Percentiles rank a stretch among this genome's conserved stretches.
Conservation (phyloP, 1,140 invertebrate genomes). For the Melipona quadrifasciata region DNA sequence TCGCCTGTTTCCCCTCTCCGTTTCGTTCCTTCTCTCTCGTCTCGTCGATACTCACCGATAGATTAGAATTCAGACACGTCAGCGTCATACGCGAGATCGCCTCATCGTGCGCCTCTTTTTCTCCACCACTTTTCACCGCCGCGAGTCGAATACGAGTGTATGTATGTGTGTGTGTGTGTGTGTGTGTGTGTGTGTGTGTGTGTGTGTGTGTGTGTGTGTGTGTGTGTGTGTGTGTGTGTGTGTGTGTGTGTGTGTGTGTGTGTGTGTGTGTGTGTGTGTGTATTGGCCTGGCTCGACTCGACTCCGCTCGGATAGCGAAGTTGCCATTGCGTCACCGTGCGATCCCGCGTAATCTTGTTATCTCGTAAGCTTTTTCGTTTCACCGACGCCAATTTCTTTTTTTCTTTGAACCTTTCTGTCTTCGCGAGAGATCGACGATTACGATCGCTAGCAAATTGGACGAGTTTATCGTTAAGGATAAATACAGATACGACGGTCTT, state of each 20-base stretch:
- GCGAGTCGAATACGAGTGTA: too few relatives aligned
- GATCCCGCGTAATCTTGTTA: conserved; percentile 61
- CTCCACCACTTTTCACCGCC: too few relatives aligned
- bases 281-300: background rate
- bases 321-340: conserved; percentile 49
- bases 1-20: background rate
- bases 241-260: too few relatives aligned
- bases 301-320: background rate
- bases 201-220: too few relatives aligned
- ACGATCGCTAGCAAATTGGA: too few relatives aligned
- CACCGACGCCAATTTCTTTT: background rate
- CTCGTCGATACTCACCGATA: conserved; percentile 20
- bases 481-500: too few relatives aligned
- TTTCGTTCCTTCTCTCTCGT: background rate
- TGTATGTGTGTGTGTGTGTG: too few relatives aligned
- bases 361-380: conserved; percentile 49
- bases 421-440: background rate
- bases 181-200: too few relatives aligned
- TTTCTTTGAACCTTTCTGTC: background rate
- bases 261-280: too few relatives aligned
- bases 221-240: too few relatives aligned
- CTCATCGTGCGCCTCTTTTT: background rate
- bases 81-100: conserved; percentile 34
- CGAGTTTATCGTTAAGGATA: too few relatives aligned
- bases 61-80: conserved; percentile 64